These are phyloP conservation scores for Drosophila sordidula DNA, from an alignment of 2,888 invertebrate species.

Conservation along the genomic window DNA sequence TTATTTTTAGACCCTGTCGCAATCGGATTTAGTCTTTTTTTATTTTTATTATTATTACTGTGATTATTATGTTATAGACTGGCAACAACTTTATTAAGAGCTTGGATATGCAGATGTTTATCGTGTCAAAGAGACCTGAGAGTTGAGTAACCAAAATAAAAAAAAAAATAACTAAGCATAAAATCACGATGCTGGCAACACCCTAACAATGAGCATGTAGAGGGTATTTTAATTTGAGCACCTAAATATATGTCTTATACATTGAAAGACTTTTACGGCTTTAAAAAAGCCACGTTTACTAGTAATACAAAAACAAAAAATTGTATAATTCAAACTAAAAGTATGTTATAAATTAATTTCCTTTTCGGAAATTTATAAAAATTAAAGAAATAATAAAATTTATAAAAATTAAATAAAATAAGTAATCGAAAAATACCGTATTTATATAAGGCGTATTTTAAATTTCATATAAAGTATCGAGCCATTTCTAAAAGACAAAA, in stretches of 20 bases:
- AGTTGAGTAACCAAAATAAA: constrained; percentile 5
- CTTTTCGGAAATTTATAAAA: no score
- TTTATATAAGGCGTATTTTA: background rate
- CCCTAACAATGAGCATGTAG: background rate
- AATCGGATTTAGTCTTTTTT: constrained; percentile 59
- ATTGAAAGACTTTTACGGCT: no score
- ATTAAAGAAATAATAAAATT: no score
- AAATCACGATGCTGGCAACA: background rate
- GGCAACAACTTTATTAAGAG: constrained; percentile 70
- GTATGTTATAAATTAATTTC: no score
- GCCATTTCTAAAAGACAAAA: no score
- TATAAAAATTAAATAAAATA: no score
- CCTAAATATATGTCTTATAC: no score
- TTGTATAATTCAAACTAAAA: no score
- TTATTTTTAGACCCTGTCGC: constrained; percentile 74
- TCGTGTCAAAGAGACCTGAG: constrained; percentile 21
- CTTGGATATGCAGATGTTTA: constrained; percentile 41
- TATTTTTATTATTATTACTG: constrained; percentile 45
- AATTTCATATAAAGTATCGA: background rate
- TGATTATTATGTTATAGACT: constrained; percentile 46
- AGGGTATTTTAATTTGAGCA: background rate
- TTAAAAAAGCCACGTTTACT: no score
- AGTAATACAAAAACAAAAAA: no score
- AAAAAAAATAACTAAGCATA: background rate
- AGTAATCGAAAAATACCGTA: no score